phyloP scores from a whole-genome alignment of 2,113 vertebrate species.

The Thoracochromis brauschi region DNA sequence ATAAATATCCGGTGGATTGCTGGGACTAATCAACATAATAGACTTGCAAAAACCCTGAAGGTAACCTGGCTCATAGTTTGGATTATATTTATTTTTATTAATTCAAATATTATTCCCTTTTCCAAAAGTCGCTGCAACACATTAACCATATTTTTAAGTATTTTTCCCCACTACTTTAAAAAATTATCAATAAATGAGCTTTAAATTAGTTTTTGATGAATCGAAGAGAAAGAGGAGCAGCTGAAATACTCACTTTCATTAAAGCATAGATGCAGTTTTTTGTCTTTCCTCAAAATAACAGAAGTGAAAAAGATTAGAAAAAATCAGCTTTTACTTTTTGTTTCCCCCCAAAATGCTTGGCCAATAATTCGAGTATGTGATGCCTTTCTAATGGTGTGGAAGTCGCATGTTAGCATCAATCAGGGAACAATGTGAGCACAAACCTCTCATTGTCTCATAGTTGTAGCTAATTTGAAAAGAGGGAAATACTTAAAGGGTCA shows the following conservation, averaged over 20 bases:
- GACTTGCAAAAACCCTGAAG: neutral
- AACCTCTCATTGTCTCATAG: neutral
- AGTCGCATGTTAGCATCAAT: neutral
- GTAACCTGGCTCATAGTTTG: neutral
- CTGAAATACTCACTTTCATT: neutral
- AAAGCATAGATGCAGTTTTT: neutral
- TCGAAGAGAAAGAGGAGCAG: neutral
- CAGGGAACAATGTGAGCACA: neutral
- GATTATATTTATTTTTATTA: neutral
- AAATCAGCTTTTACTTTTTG: neutral
- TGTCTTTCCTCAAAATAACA: neutral
- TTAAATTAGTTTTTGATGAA: neutral
- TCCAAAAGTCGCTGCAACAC: neutral
- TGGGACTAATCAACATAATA: neutral
- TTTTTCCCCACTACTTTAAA: neutral
- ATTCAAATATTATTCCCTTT: neutral
- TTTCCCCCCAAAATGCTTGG: neutral
- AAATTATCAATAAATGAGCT: neutral
- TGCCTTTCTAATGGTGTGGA: neutral
- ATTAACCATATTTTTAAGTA: neutral
- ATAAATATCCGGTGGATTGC: neutral
- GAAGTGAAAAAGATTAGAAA: neutral
- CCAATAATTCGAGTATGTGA: fast-evolving
- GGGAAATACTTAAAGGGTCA: neutral
- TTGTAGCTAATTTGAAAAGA: neutral